A percentile compares a stretch with the other conserved stretches of the same genome.
These are phyloP conservation scores for Caerostris darwini DNA, from an alignment of 1,140 invertebrate genomes.

Conservation along the genomic window DNA sequence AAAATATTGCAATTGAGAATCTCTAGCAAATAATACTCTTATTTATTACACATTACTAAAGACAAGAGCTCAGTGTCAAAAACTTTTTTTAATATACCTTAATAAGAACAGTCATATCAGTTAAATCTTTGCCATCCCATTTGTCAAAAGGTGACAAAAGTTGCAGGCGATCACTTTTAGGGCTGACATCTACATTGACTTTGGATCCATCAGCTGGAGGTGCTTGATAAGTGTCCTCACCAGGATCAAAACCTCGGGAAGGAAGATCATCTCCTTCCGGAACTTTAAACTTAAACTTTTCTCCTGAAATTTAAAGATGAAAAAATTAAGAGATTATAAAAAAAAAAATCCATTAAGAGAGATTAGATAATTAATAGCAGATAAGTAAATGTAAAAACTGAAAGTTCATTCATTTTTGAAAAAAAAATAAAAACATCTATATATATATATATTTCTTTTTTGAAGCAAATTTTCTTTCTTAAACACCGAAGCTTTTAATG, in stretches of 20 bases:
- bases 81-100: constrained; percentile 86
- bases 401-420: too few species aligned
- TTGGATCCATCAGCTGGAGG: constrained; percentile 88
- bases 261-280: constrained; percentile 98
- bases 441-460: too few species aligned
- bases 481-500: too few species aligned
- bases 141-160: constrained; percentile 95
- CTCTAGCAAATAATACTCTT: not conserved
- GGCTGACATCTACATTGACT: constrained; percentile 91
- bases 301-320: constrained; percentile 84
- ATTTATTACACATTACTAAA: not conserved
- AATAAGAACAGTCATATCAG: constrained; percentile 95
- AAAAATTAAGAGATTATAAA: not conserved
- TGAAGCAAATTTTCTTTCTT: too few species aligned
- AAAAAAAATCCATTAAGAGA: too few species aligned
- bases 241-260: constrained; percentile 95
- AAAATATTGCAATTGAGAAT: not conserved
- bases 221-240: constrained; percentile 96
- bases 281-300: constrained; percentile 95
- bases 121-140: constrained; percentile 98
- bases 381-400: too few species aligned
- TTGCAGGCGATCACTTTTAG: constrained; percentile 96
- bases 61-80: not conserved
- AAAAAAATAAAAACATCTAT: too few species aligned
- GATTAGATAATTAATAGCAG: too few species aligned